Percentiles rank a stretch among this genome's conserved stretches.
phyloP scores from a whole-genome alignment of 2,797 vertebrate species.

The Streptopelia turtur region DNA sequence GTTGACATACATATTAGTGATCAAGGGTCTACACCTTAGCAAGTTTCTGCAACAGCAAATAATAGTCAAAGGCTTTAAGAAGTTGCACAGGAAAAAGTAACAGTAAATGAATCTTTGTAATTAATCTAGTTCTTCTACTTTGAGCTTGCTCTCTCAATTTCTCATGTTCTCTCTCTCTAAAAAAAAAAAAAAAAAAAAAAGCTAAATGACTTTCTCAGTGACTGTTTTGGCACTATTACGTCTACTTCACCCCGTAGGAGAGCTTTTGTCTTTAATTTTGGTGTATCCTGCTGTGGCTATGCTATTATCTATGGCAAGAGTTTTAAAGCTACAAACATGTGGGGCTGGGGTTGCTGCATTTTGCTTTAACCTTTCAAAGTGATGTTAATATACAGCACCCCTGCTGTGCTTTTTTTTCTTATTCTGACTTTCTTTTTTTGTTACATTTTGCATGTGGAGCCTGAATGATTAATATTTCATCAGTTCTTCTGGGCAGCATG shows the following conservation, averaged over 20 bases:
- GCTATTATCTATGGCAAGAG: slow-evolving; percentile 66
- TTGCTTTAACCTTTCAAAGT: slow-evolving; percentile 55
- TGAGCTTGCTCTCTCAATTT: background rate
- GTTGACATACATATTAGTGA: rapidly evolving
- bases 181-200: background rate
- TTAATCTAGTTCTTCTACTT: background rate
- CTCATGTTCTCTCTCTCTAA: background rate
- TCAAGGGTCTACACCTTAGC: background rate
- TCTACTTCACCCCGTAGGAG: slow-evolving; percentile 34
- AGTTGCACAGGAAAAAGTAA: background rate
- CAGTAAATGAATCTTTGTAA: slow-evolving; percentile 15
- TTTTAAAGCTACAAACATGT: slow-evolving; percentile 67
- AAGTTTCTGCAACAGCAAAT: background rate
- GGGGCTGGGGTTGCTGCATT: slow-evolving; percentile 28
- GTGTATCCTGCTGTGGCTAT: slow-evolving; percentile 52
- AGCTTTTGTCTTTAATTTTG: slow-evolving; percentile 66
- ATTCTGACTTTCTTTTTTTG: slow-evolving; percentile 31
- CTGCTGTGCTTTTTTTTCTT: slow-evolving; percentile 48
- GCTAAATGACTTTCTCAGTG: slow-evolving; percentile 1
- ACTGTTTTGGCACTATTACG: background rate
- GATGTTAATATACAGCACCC: slow-evolving; percentile 62
- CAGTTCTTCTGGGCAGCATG: slow-evolving; percentile 59
- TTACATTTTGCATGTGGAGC: slow-evolving; percentile 70
- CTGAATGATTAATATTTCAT: slow-evolving; percentile 78
- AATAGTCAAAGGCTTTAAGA: background rate